Evolutionary conservation across 1,140 invertebrate species (phyloP).

Genomic region (Zaprionus davidi): DNA sequence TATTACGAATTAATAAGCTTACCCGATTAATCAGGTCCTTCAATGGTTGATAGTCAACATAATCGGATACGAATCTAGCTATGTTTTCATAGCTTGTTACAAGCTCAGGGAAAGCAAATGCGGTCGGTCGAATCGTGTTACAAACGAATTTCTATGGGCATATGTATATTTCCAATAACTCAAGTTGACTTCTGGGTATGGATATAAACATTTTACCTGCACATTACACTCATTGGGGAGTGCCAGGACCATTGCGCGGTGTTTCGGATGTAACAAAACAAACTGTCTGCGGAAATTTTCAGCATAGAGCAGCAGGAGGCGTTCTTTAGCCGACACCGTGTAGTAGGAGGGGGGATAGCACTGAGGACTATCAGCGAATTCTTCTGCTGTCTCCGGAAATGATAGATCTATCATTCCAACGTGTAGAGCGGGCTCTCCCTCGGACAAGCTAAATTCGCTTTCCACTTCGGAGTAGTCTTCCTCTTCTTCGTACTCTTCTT

Average conservation of each 20-base stretch:
- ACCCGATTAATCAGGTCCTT: conserved; percentile 85
- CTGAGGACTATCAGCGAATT: conserved; percentile 57
- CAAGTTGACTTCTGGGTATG: not conserved
- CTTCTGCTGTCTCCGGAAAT: conserved; percentile 69
- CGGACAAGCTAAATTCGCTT: conserved; percentile 62
- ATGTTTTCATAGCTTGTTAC: conserved; percentile 85
- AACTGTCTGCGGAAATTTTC: conserved; percentile 94
- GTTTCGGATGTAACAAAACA: conserved; percentile 86
- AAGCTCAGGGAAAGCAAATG: conserved; percentile 85
- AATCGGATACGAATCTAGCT: conserved; percentile 87
- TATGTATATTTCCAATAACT: not conserved
- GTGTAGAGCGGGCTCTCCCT: conserved; percentile 54
- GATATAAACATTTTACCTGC: conserved; percentile 85
- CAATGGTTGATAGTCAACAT: conserved; percentile 86
- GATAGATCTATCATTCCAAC: conserved; percentile 73
- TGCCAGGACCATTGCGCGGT: conserved; percentile 90
- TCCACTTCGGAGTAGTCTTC: conserved; percentile 39
- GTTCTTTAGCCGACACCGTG: conserved; percentile 91
- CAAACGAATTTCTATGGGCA: conserved; percentile 87
- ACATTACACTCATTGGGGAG: conserved; percentile 92
- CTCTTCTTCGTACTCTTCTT: conserved; percentile 44
- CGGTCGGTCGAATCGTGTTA: conserved; percentile 86
- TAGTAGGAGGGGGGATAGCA: conserved; percentile 90
- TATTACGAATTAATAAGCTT: conserved; percentile 62
- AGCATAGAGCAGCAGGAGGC: conserved; percentile 89